Evolutionary conservation across 2,113 vertebrate species (phyloP), one percentile per base, ranked within the genome.

Genomic region (Atherinomorus stipes): DNA sequence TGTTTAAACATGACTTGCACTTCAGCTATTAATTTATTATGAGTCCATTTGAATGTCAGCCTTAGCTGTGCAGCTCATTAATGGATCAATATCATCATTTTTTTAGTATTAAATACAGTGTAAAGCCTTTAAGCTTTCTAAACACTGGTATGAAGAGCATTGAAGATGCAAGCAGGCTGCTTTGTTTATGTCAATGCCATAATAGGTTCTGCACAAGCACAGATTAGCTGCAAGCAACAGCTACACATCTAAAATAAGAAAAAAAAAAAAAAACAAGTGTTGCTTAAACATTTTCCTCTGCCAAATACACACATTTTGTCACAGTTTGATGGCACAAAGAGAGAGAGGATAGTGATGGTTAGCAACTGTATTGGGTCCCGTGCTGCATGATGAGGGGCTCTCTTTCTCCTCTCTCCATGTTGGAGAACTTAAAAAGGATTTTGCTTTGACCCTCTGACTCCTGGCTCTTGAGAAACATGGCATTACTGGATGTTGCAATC

Each of bases 401-500:
- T 37, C 68, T 83, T 83, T 92, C 90, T 52, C 67, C 88, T 44
- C 26, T 59, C 53, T 76, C 44, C 28, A 42, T 9, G 0, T 28
- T 52, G 26, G 75, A 51, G 12, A 80, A 47, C 37, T 72, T 80
- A 0, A 90, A 78, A 31, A 51, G 10, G 16, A 89, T 77, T 1
- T 6, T 1, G 62, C 58, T 76, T 15, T 68, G 73, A 19, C 52
- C 26, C 8, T 71, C 76, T 4, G 61, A 44, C 37, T 85, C 66
- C 31, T 65, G 49, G 70, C 67, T 80, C 78, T 89, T 90, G 80
- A 85, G 52, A 78, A 84, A 87, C 37, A 88, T 7, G 1, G 85
- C 76, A 11, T 89, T 90, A 49, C 70, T 84, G 57, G 79, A 87
- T 15, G 61, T 31, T n/a, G 69, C 26, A 40, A 82, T 50, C 93